Conservation (phyloP, 2,113 vertebrate genomes). For the Bostrychus sinensis region DNA sequence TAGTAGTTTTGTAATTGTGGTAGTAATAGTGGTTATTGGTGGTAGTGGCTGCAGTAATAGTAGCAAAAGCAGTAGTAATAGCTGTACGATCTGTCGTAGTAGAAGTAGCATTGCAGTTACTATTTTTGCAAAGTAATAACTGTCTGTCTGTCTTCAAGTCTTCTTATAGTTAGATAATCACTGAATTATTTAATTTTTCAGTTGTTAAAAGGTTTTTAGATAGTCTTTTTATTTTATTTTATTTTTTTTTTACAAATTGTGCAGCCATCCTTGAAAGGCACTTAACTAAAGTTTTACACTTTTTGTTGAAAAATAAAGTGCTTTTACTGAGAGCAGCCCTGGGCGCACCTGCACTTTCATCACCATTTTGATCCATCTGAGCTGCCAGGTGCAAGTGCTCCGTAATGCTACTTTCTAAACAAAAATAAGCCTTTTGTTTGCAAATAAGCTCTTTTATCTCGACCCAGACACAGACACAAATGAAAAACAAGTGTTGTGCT, state of each 20-base stretch:
- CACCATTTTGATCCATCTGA: not conserved
- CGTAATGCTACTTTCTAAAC: not conserved
- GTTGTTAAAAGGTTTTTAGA: not conserved
- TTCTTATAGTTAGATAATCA: too few species aligned
- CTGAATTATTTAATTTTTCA: not conserved
- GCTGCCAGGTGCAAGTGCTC: constrained; percentile 1
- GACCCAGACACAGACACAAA: not conserved
- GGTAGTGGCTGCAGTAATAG: too few species aligned
- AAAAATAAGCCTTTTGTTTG: not conserved
- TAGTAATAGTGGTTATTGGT: too few species aligned
- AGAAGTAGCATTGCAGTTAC: too few species aligned
- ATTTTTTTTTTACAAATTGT: not conserved
- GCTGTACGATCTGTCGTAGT: too few species aligned
- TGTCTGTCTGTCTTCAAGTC: too few species aligned
- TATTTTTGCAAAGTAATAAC: too few species aligned
- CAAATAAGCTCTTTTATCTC: not conserved
- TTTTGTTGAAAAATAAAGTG: not conserved
- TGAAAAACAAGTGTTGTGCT: not conserved
- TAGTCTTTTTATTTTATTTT: too few species aligned
- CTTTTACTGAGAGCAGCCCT: not conserved
- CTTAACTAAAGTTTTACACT: not conserved
- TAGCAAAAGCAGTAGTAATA: too few species aligned
- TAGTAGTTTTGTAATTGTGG: too few species aligned
- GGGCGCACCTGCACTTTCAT: not conserved
- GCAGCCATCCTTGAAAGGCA: not conserved